phyloP scores from a whole-genome alignment of 2,888 invertebrate species.

The Minunthozetes semirufus region DNA sequence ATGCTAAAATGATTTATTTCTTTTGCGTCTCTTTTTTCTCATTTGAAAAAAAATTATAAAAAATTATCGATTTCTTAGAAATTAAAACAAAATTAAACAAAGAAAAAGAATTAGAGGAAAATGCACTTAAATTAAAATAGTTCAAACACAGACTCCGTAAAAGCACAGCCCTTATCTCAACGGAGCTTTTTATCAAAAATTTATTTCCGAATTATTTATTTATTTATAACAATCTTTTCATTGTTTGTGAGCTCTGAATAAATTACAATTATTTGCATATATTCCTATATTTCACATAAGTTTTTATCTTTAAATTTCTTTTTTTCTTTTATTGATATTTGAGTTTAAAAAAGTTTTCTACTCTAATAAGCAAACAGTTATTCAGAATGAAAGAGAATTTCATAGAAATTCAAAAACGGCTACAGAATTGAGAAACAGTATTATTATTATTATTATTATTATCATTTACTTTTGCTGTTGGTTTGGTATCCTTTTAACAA shows the following conservation, averaged over 20 bases:
- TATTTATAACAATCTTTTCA: neutral
- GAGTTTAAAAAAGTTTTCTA: neutral
- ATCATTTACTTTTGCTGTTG: conserved; percentile 1
- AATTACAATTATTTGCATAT: conserved; percentile 16
- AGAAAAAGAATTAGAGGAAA: too few relatives aligned
- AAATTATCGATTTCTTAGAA: neutral
- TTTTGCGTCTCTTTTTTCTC: neutral
- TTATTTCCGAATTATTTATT: neutral
- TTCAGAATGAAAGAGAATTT: neutral
- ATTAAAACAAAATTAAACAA: neutral
- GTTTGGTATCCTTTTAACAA: conserved; percentile 28
- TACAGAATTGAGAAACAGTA: conserved; percentile 2
- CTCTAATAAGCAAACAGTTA: conserved; percentile 20
- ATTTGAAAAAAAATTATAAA: neutral
- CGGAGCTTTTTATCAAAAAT: neutral
- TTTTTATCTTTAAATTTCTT: neutral
- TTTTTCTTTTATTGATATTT: neutral
- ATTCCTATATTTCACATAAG: conserved; percentile 7
- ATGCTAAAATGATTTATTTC: conserved; percentile 1
- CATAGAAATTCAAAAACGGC: neutral
- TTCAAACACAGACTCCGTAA: too few relatives aligned
- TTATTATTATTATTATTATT: conserved; percentile 6
- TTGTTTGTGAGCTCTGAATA: neutral
- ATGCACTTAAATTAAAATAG: too few relatives aligned
- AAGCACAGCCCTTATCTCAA: too few relatives aligned